phyloP scores from a whole-genome alignment of 2,113 vertebrate genomes.

The Phainopepla nitens region DNA sequence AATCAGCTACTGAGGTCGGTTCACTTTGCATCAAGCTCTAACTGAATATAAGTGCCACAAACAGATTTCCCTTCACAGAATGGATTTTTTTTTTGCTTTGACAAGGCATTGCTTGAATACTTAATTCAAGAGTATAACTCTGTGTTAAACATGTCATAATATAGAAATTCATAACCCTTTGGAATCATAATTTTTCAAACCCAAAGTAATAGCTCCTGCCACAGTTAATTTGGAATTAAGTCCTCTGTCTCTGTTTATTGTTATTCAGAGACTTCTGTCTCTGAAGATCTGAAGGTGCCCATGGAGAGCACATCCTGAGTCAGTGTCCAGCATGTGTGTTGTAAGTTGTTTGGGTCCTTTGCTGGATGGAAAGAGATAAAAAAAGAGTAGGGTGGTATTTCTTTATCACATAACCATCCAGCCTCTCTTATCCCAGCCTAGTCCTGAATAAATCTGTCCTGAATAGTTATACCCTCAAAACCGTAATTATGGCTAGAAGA shows the following conservation, averaged over 20 bases:
- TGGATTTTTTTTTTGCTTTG: background rate
- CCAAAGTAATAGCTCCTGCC: background rate
- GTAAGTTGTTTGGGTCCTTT: background rate
- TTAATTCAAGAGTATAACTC: background rate
- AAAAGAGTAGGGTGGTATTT: background rate
- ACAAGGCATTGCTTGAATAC: background rate
- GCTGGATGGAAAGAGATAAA: background rate
- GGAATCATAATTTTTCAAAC: background rate
- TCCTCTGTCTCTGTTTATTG: background rate
- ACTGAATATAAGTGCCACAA: background rate
- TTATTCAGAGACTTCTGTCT: background rate
- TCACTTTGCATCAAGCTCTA: background rate
- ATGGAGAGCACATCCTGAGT: background rate
- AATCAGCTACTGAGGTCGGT: background rate
- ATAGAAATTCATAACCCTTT: slow-evolving; percentile 38
- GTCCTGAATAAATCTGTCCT: background rate
- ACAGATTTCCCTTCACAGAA: background rate
- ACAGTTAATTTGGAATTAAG: background rate
- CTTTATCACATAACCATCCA: background rate
- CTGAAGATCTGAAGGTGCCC: background rate
- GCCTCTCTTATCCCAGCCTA: background rate
- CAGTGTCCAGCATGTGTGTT: background rate
- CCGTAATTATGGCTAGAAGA: background rate
- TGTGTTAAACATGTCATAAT: background rate
- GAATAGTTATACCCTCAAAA: background rate